phyloP scores from a whole-genome alignment of 1,140 invertebrate genomes.

The Plutomurus gul region DNA sequence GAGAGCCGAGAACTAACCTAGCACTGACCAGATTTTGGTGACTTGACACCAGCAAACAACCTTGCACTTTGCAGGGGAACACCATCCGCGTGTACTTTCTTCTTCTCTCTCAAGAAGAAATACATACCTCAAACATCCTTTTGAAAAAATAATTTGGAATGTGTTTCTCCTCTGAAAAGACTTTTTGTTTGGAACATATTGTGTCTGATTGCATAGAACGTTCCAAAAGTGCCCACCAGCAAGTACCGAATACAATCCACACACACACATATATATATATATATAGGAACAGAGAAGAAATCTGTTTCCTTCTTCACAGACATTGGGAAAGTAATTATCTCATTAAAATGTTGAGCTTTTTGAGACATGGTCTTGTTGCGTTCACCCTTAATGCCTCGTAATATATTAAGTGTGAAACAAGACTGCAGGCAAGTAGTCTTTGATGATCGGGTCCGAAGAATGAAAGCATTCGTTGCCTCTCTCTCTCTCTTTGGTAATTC shows the following conservation, averaged over 20 bases:
- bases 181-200: not conserved
- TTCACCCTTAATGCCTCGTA: slow-evolving; percentile 2
- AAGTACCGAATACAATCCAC: no score
- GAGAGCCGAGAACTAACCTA: no score
- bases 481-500: not conserved
- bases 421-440: not conserved
- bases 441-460: not conserved
- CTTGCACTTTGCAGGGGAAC: slow-evolving; percentile 11
- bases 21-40: slow-evolving; percentile 19
- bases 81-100: not conserved
- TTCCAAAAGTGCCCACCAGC: no score
- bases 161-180: not conserved
- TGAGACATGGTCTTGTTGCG: not conserved
- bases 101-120: slow-evolving; percentile 17
- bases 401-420: slow-evolving; percentile 26
- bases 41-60: slow-evolving; percentile 37
- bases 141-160: slow-evolving; percentile 4
- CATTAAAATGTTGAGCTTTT: slow-evolving; percentile 40
- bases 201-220: not conserved
- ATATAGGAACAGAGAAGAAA: no score
- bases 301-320: not conserved
- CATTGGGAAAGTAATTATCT: slow-evolving; percentile 38
- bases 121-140: slow-evolving; percentile 20
- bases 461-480: not conserved
- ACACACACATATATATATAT: no score